Evolutionary conservation across 2,888 invertebrate genomes (phyloP).

Genomic region (Tholera decimalis): DNA sequence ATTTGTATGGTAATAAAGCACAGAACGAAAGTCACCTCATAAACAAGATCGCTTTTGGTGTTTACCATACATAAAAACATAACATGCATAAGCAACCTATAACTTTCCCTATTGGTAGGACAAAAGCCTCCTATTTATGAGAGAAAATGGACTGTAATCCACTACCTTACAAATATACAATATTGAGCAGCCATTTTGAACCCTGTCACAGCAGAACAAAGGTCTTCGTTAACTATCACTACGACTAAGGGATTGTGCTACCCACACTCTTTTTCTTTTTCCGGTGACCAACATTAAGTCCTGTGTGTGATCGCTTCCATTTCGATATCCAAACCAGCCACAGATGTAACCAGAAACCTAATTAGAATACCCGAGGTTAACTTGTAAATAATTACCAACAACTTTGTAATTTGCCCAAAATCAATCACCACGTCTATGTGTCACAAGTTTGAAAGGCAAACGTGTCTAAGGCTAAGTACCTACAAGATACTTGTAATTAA

Average conservation of each 20-base stretch:
- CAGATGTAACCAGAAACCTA: not conserved
- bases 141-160: too few species aligned
- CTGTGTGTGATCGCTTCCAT: not conserved
- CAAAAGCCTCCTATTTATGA: too few species aligned
- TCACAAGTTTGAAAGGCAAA: conserved; percentile 52
- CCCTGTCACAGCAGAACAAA: not conserved
- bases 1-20: too few species aligned
- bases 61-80: not conserved
- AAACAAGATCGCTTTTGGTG: not conserved
- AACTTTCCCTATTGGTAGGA: too few species aligned
- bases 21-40: too few species aligned
- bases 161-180: too few species aligned
- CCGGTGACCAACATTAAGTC: not conserved
- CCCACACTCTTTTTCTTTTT: not conserved
- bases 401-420: conserved; percentile 45
- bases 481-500: conserved; percentile 69
- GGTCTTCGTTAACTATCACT: not conserved
- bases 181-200: not conserved
- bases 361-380: conserved; percentile 1
- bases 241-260: not conserved
- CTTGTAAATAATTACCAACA: conserved; percentile 14
- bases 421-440: conserved; percentile 51
- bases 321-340: not conserved
- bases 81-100: too few species aligned
- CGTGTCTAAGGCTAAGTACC: conserved; percentile 49